Evolutionary conservation across 2,797 vertebrate species (phyloP), one percentile per base, ranked within the genome.

Genomic region (Glossophaga mutica): DNA sequence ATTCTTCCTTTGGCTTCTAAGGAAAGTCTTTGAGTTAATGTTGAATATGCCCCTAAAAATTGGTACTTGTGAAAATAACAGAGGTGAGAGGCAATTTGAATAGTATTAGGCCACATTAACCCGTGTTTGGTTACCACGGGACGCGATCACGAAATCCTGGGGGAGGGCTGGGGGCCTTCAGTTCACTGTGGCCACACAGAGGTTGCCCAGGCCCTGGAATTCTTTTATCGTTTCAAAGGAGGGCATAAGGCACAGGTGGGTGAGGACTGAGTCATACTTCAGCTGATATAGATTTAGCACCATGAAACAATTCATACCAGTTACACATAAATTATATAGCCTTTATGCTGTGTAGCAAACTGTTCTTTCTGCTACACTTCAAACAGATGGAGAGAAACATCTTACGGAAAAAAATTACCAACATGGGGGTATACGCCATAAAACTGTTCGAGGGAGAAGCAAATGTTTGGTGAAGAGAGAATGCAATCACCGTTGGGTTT

Each of bases 31-130:
- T 94, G 85, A 94, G 74, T 88, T 95, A 92, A 95, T 71, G 55
- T 24, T 48, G 24, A 91, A 39, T 71, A 74, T 44, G 70, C 52
- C 50, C 55, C 48, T 78, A 57, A 92, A 92, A 44, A 87, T n/a
- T 87, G 52, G 70, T 91, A 71, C 85, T 92, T 95, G 82, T 24
- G 73, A 94, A 94, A 94, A 94, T 90, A 94, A 89, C 39, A 86
- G 37, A 96, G 26, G 37, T 76, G 50, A 95, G 44, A 37, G 44
- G 94, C 46, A 44, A 85, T 73, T 42, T 85, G 71, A 93, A 52
- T 96, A 95, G 46, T 67, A 76, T 10, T 14, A 82, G 55, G 50
- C 39, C 85, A 94, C 26, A 87, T 78, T 94, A 90, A 90, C 62
- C 82, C 26, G 7, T 29, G 74, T 50, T 94, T 82, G 22, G 71